These are phyloP conservation scores for Vombatus ursinus DNA, from an alignment of 2,113 vertebrate genomes.

Conservation along the genomic window DNA sequence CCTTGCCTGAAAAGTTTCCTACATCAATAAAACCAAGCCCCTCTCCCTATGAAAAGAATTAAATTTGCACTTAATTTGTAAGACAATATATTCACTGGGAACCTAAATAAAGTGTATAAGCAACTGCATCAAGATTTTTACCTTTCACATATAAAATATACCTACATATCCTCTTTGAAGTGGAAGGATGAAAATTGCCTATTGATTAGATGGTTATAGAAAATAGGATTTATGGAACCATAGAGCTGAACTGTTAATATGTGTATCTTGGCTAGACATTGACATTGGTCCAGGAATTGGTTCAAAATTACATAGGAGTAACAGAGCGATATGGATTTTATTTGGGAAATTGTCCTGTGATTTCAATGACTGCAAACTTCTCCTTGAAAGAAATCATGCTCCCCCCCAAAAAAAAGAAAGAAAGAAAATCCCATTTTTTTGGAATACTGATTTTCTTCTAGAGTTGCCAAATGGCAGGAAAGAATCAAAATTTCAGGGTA, in stretches of 20 bases:
- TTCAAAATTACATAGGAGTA: neutral
- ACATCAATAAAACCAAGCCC: neutral
- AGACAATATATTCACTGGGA: neutral
- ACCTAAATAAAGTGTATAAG: neutral
- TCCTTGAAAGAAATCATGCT: neutral
- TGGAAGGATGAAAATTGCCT: neutral
- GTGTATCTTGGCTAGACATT: neutral
- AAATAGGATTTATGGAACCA: neutral
- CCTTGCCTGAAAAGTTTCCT: neutral
- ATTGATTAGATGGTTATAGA: neutral
- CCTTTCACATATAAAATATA: conserved; percentile 26
- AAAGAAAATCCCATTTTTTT: neutral
- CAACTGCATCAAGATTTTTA: neutral
- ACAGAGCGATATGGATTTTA: neutral
- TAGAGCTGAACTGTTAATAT: neutral
- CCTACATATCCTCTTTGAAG: neutral
- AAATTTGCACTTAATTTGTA: conserved; percentile 25
- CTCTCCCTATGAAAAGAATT: neutral
- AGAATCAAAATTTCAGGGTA: neutral
- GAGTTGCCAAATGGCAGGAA: neutral
- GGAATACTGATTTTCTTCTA: neutral
- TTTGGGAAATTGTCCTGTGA: neutral
- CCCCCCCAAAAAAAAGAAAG: too few relatives aligned
- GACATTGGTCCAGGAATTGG: neutral
- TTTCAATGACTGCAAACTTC: neutral